Conservation (phyloP, 2,113 vertebrate species). For the Electrona antarctica region DNA sequence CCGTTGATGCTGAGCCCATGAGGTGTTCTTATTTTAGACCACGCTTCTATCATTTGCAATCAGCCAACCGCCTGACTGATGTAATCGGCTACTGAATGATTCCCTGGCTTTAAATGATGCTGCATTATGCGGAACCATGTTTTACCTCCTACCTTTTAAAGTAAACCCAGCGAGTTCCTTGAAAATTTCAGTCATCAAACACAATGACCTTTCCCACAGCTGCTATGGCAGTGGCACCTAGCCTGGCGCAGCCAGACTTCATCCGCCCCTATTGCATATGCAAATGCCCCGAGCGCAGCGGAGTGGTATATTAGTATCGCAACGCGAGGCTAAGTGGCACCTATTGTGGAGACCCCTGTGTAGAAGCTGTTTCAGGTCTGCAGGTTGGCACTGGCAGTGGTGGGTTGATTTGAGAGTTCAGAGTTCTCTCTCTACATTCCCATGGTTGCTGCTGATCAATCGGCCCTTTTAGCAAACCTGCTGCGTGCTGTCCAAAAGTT, state of each 20-base stretch:
- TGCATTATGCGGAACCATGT: slow-evolving; percentile 23
- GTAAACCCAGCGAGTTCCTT: slow-evolving; percentile 30
- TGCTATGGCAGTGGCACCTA: slow-evolving; percentile 18
- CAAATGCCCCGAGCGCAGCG: no score
- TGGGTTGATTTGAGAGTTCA: slow-evolving; percentile 33
- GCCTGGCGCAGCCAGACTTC: no score
- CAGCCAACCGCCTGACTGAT: slow-evolving; percentile 34
- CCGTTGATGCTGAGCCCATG: neutral
- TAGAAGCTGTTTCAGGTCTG: neutral
- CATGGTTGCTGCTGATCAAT: slow-evolving; percentile 20
- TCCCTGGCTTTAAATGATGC: slow-evolving; percentile 34
- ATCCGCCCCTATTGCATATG: no score
- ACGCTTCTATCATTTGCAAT: slow-evolving; percentile 23
- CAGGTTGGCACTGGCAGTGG: slow-evolving; percentile 21
- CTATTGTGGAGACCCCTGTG: neutral
- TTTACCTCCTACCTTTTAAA: slow-evolving; percentile 52
- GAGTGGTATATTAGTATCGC: no score
- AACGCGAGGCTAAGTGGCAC: neutral
- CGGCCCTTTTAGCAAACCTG: slow-evolving; percentile 1
- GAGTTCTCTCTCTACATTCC: slow-evolving; percentile 31
- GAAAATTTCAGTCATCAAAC: slow-evolving; percentile 60
- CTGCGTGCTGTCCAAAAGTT: slow-evolving; percentile 1
- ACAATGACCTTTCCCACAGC: slow-evolving; percentile 46
- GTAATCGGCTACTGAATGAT: slow-evolving; percentile 17
- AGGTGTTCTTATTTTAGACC: slow-evolving; percentile 5